Conservation (phyloP, 2,888 invertebrate species). For the Agrochola litura region DNA sequence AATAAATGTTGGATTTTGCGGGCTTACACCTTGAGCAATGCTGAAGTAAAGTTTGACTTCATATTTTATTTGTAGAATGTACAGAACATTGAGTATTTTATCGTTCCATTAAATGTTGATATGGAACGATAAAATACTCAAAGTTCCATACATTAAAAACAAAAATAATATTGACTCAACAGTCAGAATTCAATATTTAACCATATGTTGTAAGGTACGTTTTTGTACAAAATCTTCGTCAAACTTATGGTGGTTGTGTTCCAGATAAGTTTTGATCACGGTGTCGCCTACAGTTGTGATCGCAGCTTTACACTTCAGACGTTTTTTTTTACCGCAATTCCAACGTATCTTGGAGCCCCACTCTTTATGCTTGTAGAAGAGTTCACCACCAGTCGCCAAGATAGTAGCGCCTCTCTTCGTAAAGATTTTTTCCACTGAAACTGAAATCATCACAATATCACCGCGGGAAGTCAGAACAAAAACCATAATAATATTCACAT, state of each 20-base stretch:
- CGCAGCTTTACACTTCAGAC: constrained; percentile 31
- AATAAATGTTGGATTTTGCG: background rate
- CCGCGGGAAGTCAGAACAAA: background rate
- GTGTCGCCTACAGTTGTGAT: constrained; percentile 34
- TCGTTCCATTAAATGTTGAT: too few species aligned
- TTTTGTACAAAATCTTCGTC: constrained; percentile 2
- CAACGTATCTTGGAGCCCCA: constrained; percentile 21
- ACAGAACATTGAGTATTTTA: background rate
- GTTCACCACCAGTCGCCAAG: constrained; percentile 18
- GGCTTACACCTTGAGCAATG: background rate
- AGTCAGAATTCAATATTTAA: background rate
- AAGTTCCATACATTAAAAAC: too few species aligned
- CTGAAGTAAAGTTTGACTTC: background rate
- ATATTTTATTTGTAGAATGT: background rate
- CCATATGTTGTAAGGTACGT: background rate
- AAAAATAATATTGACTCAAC: too few species aligned
- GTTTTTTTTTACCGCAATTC: constrained; percentile 35
- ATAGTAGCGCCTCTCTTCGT: constrained; percentile 29
- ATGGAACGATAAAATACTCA: too few species aligned
- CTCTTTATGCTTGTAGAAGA: constrained; percentile 31
- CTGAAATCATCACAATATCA: constrained; percentile 10
- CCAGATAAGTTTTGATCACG: constrained; percentile 14
- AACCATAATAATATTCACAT: background rate
- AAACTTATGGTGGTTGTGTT: constrained; percentile 16
- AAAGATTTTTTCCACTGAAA: constrained; percentile 34